Conservation (phyloP, 2,888 invertebrate species). For the Acleris sparsana region DNA sequence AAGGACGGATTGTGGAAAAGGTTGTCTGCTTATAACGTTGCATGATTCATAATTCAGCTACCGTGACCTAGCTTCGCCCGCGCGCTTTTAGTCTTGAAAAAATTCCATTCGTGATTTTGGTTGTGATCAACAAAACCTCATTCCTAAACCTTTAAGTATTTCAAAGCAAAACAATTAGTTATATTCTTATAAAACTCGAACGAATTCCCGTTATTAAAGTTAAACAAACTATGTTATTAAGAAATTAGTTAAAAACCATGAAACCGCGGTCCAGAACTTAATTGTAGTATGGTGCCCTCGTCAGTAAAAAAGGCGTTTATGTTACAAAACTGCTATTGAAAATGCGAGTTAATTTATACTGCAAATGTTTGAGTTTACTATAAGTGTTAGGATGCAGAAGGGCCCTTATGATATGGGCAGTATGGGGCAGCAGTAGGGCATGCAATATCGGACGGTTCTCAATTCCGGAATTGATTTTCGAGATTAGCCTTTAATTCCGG, state of each 20-base stretch:
- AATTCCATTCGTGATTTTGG: not conserved
- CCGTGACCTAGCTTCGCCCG: slow-evolving; percentile 9
- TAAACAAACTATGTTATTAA: slow-evolving; percentile 2
- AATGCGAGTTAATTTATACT: too few species aligned
- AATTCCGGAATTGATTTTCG: too few species aligned
- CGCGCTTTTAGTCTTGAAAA: not conserved
- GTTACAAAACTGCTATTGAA: too few species aligned
- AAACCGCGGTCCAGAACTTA: slow-evolving; percentile 29
- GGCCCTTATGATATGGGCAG: too few species aligned
- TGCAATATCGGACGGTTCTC: too few species aligned
- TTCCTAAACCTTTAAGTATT: not conserved
- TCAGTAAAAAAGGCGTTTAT: too few species aligned
- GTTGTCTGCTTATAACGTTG: slow-evolving; percentile 3
- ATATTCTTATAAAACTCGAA: not conserved
- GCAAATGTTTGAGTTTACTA: too few species aligned
- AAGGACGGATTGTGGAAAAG: not conserved
- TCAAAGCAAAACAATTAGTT: not conserved
- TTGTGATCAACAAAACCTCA: not conserved
- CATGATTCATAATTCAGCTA: slow-evolving; percentile 9
- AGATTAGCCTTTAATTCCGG: too few species aligned
- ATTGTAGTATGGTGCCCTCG: not conserved
- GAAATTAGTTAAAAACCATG: slow-evolving; percentile 30
- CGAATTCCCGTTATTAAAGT: not conserved
- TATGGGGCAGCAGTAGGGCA: too few species aligned
- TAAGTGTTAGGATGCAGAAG: too few species aligned